Evolutionary conservation across 1,140 invertebrate genomes (phyloP).

Genomic region (Dendroctonus valens): DNA sequence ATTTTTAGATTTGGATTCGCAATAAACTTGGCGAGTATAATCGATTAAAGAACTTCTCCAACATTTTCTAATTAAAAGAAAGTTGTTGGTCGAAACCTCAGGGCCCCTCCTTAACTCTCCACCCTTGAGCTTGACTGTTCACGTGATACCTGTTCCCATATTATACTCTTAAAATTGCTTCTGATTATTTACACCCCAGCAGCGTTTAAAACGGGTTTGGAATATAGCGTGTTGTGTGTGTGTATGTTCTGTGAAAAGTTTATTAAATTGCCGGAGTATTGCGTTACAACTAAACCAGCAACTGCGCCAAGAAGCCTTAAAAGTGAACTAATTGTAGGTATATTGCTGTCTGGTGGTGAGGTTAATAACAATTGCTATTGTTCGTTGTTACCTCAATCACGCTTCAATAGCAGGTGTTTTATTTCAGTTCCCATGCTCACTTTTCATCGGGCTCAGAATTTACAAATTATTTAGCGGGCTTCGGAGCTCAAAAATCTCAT

Average conservation of each 20-base stretch:
- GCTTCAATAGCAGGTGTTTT: too few relatives aligned
- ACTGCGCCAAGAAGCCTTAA: slow-evolving; percentile 3
- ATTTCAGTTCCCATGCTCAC: too few relatives aligned
- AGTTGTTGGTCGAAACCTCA: too few relatives aligned
- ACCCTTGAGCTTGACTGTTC: neutral
- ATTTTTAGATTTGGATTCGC: too few relatives aligned
- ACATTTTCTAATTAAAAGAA: too few relatives aligned
- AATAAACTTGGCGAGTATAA: too few relatives aligned
- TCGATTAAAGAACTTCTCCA: too few relatives aligned
- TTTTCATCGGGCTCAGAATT: too few relatives aligned
- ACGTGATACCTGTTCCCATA: slow-evolving; percentile 20
- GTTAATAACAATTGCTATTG: neutral
- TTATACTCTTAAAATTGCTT: slow-evolving; percentile 12
- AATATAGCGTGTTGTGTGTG: slow-evolving; percentile 7
- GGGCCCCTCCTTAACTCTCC: too few relatives aligned
- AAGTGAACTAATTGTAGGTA: neutral
- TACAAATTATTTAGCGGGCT: too few relatives aligned
- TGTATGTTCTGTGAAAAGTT: slow-evolving; percentile 15
- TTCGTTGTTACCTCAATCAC: neutral
- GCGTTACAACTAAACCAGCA: slow-evolving; percentile 7
- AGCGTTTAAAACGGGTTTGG: slow-evolving; percentile 14
- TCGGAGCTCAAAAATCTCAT: too few relatives aligned
- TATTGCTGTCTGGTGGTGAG: slow-evolving; percentile 7
- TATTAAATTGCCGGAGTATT: slow-evolving; percentile 10
- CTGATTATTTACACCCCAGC: slow-evolving; percentile 19